A percentile compares a stretch with the other conserved stretches of the same genome.
phyloP scores from a whole-genome alignment of 2,113 vertebrate species.

The Stigmatopora nigra region DNA sequence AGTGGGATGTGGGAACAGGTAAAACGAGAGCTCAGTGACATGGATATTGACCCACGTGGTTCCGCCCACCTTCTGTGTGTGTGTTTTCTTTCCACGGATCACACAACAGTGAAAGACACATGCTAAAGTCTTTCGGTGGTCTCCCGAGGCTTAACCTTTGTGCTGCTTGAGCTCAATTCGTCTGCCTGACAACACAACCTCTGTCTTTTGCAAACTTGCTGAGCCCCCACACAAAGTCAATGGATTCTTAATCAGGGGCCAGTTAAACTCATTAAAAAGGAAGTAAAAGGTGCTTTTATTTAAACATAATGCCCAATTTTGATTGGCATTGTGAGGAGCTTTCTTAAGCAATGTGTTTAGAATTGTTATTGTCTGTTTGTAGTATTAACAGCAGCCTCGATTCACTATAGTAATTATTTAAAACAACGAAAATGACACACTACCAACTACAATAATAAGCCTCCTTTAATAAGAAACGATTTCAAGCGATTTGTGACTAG shows the following conservation, averaged over 20 bases:
- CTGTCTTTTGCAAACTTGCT: slow-evolving; percentile 31
- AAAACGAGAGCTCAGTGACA: slow-evolving; percentile 42
- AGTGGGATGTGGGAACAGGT: slow-evolving; percentile 36
- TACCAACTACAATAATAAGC: background rate
- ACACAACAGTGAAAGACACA: slow-evolving; percentile 1
- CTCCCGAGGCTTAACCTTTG: slow-evolving; percentile 46
- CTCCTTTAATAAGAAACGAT: background rate
- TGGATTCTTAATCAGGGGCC: background rate
- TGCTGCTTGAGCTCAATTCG: slow-evolving; percentile 21
- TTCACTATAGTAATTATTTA: background rate
- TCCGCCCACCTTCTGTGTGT: slow-evolving; percentile 16
- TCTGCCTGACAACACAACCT: slow-evolving; percentile 37
- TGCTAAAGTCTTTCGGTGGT: slow-evolving; percentile 29
- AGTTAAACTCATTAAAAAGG: background rate
- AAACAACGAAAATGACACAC: background rate
- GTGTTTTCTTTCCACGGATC: slow-evolving; percentile 14
- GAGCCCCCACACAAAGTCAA: background rate
- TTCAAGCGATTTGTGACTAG: background rate
- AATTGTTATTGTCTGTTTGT: background rate
- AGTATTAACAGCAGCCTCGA: background rate
- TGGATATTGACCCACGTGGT: slow-evolving; percentile 41
- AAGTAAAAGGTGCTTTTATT: too few species aligned
- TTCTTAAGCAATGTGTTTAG: too few species aligned
- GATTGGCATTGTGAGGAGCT: too few species aligned
- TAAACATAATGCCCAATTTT: too few species aligned